phyloP scores from a whole-genome alignment of 2,113 vertebrate species.

The Amphiprion ocellaris region DNA sequence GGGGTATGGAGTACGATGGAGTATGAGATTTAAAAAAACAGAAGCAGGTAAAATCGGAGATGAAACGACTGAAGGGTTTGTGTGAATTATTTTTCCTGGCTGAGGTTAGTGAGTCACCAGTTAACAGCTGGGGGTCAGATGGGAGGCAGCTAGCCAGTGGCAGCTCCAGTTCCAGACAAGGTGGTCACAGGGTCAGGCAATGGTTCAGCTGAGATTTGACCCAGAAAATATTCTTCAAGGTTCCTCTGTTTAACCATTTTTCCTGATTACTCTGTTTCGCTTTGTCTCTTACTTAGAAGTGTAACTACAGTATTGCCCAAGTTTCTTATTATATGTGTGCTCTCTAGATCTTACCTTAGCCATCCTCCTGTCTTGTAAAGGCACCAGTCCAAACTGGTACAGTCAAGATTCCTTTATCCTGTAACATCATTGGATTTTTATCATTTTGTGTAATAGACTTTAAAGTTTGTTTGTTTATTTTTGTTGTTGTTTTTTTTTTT shows the following conservation, averaged over 20 bases:
- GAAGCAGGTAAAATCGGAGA: background rate
- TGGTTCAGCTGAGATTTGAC: constrained; percentile 23
- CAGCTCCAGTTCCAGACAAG: constrained; percentile 13
- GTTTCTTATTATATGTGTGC: too few relatives aligned
- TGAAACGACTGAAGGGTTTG: background rate
- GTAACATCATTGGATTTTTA: too few relatives aligned
- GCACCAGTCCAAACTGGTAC: too few relatives aligned
- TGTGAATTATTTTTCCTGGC: background rate
- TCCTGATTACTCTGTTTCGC: too few relatives aligned
- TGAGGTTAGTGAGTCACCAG: background rate
- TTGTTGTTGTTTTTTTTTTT: too few relatives aligned
- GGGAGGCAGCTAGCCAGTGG: constrained; percentile 28
- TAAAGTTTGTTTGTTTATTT: too few relatives aligned
- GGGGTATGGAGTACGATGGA: background rate
- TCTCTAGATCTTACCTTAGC: too few relatives aligned
- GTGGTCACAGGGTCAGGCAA: constrained; percentile 3
- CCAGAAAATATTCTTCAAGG: constrained; percentile 5
- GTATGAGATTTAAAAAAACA: background rate
- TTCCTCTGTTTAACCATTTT: background rate
- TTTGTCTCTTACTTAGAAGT: too few relatives aligned
- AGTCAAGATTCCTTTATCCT: too few relatives aligned
- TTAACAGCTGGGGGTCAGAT: constrained; percentile 16
- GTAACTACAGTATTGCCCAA: too few relatives aligned
- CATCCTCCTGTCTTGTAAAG: too few relatives aligned
- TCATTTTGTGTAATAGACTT: too few relatives aligned